Base-by-base conservation (phyloP, 2,888 invertebrate species). In the Erannis defoliaria region DNA sequence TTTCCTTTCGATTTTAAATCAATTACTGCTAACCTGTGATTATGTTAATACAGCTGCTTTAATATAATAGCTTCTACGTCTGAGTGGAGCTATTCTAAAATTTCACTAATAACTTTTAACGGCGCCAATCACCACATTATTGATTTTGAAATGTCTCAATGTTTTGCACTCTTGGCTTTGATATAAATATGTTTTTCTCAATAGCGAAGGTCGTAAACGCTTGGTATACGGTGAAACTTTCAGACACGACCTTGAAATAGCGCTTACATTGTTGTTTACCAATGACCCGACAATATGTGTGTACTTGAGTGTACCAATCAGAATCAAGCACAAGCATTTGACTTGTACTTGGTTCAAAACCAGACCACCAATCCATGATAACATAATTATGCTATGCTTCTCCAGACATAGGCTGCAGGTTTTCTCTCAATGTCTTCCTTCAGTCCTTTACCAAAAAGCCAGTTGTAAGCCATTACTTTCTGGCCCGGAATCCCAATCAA, bases 91-190 rank as follows among this genome's bases (percentile, higher is more conserved):
- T 46, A 33, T 46, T 46, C 46, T 19, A 33, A 46, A 46, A 19
- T 46, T 46, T 46, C 46, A 46, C 46, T 33, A 31, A 46, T 46
- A 19, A 9, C 16, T 1, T 31, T 51, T 38, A 62, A 53, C 60
- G 37, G 23, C 35, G 35, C 46, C 62, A 60, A 42, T 38, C 18
- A 23, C 6, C 21, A 5, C 1, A 5, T 10, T 49, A 49, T 35
- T 46, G 46, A 37, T 46, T 46, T 46, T 18, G 19, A 19, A 31
- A 33, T 45, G 10, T 29, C 23, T 33, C 31, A 18, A 31, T 31
- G 31, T 19, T 33, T 31, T 46, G 46, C 45, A 43, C 2, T 26
- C 16, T 29, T 3, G 9, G 2, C 16, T 31, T 16, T 5, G 45
- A 10, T 45, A 16, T 29, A 21, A 3, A 9, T 35, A 1, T 35